Evolutionary conservation across 2,888 invertebrate genomes (phyloP).

Genomic region (Andrena haemorrhoa): DNA sequence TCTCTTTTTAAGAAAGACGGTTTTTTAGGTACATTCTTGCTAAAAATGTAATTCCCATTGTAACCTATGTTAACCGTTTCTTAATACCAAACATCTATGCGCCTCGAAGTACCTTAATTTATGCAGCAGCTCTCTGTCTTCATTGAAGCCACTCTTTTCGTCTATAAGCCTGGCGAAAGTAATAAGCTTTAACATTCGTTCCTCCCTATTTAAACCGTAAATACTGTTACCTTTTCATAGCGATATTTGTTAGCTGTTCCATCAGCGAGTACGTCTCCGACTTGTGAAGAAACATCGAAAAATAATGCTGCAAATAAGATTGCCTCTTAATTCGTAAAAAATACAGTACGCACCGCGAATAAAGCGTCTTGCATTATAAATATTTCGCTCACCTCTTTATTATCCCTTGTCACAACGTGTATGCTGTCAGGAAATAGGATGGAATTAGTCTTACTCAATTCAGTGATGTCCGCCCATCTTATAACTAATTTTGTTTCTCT

Average conservation of each 20-base stretch:
- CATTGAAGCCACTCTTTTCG: slow-evolving; percentile 95
- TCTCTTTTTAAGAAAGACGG: slow-evolving; percentile 97
- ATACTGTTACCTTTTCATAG: slow-evolving; percentile 92
- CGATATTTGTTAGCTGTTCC: slow-evolving; percentile 98
- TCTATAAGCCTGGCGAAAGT: slow-evolving; percentile 91
- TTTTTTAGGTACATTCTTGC: slow-evolving; percentile 95
- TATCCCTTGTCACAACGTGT: slow-evolving; percentile 93
- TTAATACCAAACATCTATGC: slow-evolving; percentile 1
- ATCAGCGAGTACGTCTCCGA: slow-evolving; percentile 96
- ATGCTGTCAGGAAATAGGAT: slow-evolving; percentile 94
- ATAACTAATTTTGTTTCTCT: slow-evolving; percentile 95
- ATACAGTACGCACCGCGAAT: not conserved
- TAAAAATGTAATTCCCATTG: slow-evolving; percentile 76
- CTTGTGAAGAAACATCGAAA: slow-evolving; percentile 95
- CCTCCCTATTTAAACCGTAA: not conserved
- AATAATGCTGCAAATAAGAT: slow-evolving; percentile 89
- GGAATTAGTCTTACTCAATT: slow-evolving; percentile 91
- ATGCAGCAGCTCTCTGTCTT: slow-evolving; percentile 93
- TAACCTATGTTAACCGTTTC: not conserved
- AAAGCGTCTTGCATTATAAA: not conserved
- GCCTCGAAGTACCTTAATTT: slow-evolving; percentile 88
- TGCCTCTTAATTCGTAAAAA: not conserved
- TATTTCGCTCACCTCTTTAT: slow-evolving; percentile 85
- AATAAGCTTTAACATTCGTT: slow-evolving; percentile 13
- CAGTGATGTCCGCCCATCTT: slow-evolving; percentile 95